Conservation (phyloP, 1,140 invertebrate species). For the Lasioglossum albipes region DNA sequence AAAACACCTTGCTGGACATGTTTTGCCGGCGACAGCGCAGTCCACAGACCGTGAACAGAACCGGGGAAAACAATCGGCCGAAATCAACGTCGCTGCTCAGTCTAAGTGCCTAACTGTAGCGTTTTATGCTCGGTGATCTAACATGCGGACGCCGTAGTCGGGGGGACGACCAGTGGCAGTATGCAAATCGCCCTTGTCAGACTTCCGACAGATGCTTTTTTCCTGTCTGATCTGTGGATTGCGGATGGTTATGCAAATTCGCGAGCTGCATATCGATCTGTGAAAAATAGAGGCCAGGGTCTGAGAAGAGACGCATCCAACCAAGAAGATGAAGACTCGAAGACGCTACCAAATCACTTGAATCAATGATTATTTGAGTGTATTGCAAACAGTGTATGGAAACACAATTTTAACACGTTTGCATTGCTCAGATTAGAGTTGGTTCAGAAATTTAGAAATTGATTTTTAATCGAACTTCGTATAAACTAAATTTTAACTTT, state of each 20-base stretch:
- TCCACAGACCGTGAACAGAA: slow-evolving; percentile 45
- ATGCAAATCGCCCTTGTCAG: slow-evolving; percentile 34
- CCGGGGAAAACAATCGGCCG: slow-evolving; percentile 37
- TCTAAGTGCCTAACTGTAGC: slow-evolving; percentile 60
- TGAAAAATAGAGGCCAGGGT: background rate
- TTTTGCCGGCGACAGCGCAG: slow-evolving; percentile 17
- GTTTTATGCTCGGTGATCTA: slow-evolving; percentile 55
- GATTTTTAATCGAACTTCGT: too few species aligned
- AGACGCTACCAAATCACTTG: too few species aligned
- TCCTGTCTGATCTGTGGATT: background rate
- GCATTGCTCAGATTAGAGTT: too few species aligned
- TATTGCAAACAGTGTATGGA: too few species aligned
- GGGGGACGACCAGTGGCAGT: slow-evolving; percentile 20
- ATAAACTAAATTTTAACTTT: too few species aligned
- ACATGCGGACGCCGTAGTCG: slow-evolving; percentile 1
- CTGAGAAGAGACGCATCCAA: background rate
- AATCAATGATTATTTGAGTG: too few species aligned
- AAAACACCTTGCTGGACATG: background rate
- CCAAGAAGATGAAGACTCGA: too few species aligned
- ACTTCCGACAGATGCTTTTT: background rate
- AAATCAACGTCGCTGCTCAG: slow-evolving; percentile 50
- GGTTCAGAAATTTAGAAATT: too few species aligned
- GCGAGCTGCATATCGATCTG: too few species aligned
- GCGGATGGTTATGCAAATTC: too few species aligned
- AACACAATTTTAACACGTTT: too few species aligned